These are phyloP conservation scores for Rhodeus uyekii DNA, from an alignment of 2,797 vertebrate species.

Conservation along the genomic window DNA sequence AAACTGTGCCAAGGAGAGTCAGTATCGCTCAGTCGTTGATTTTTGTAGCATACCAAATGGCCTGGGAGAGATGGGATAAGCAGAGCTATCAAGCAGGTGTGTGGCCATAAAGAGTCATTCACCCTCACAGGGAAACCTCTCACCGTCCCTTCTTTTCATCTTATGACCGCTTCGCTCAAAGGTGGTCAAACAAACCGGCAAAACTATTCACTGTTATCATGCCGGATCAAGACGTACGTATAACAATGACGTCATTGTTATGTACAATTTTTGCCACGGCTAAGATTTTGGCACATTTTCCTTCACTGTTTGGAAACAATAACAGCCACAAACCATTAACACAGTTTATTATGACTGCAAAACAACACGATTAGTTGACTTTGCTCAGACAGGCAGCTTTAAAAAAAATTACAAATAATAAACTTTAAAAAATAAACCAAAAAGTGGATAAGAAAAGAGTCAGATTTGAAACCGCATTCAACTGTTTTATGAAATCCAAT, in stretches of 20 bases:
- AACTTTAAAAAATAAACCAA: no score
- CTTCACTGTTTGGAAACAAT: background rate
- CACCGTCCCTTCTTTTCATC: background rate
- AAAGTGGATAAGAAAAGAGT: no score
- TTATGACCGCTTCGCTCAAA: background rate
- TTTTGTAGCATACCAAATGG: constrained; percentile 76
- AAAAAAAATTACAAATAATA: no score
- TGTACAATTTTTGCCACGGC: background rate
- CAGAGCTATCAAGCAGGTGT: constrained; percentile 48
- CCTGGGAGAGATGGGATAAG: background rate
- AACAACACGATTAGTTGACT: background rate
- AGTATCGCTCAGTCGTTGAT: constrained; percentile 56
- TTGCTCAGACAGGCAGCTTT: background rate
- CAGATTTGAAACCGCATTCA: no score
- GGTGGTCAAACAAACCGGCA: background rate
- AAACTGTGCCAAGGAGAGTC: constrained; percentile 63
- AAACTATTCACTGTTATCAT: background rate
- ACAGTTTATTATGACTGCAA: background rate
- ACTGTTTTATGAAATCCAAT: background rate
- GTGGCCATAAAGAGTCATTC: constrained; percentile 75
- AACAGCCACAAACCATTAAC: background rate
- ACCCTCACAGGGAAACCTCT: constrained; percentile 53
- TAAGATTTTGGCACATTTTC: background rate
- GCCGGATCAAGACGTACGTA: background rate
- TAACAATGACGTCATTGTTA: background rate